phyloP scores from a whole-genome alignment of 2,113 vertebrate genomes.

The Alethe diademata region DNA sequence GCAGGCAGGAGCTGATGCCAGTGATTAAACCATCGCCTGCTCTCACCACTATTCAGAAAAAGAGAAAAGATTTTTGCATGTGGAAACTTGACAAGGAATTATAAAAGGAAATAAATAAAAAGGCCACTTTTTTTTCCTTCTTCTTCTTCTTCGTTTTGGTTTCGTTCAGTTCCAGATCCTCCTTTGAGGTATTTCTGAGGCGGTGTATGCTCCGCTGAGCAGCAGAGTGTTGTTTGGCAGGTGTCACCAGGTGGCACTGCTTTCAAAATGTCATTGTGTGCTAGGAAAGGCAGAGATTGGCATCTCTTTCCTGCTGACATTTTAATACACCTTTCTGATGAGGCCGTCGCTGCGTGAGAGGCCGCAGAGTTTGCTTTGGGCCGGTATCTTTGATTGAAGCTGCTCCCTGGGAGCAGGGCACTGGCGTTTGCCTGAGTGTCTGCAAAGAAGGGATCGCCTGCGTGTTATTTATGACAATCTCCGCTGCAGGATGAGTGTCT shows the following conservation, averaged over 20 bases:
- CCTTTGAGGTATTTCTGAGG: not conserved
- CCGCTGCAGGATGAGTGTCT: conserved; percentile 33
- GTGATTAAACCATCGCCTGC: not conserved
- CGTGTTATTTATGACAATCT: conserved; percentile 35
- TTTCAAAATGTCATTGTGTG: conserved; percentile 52
- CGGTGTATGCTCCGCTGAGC: not conserved
- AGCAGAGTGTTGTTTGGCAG: conserved; percentile 36
- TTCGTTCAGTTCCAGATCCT: not conserved
- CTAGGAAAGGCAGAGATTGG: conserved; percentile 41
- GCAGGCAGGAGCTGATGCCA: conserved; percentile 3
- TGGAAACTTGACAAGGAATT: not conserved
- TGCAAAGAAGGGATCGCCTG: conserved; percentile 22
- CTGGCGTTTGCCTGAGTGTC: not conserved
- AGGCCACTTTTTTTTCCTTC: not conserved
- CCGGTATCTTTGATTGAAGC: conserved; percentile 36
- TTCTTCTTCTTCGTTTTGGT: not conserved
- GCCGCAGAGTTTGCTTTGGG: conserved; percentile 11
- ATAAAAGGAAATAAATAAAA: not conserved
- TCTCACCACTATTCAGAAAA: not conserved
- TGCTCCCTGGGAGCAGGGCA: conserved; percentile 29
- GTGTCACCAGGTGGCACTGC: conserved; percentile 65
- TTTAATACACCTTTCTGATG: conserved; percentile 63
- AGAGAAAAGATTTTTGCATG: not conserved
- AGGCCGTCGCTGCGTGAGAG: conserved; percentile 29
- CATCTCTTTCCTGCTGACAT: conserved; percentile 59